These are phyloP conservation scores for Automeris io DNA, from an alignment of 2,888 invertebrate species.

Conservation along the genomic window DNA sequence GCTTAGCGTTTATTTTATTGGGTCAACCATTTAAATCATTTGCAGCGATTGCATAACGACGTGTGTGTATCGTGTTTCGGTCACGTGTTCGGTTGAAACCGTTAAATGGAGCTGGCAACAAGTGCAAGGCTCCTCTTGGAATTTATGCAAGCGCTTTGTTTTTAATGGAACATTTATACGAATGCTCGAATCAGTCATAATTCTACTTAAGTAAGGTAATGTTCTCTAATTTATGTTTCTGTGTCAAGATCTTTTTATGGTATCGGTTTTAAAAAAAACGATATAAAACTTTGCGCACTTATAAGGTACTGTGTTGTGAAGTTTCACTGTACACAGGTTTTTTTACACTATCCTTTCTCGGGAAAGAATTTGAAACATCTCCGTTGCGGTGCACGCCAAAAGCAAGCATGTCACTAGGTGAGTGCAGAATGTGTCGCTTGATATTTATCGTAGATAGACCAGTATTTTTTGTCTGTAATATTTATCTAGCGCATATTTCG, in stretches of 20 bases:
- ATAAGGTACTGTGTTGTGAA: too few relatives aligned
- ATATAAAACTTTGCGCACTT: too few relatives aligned
- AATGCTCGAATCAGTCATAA: too few relatives aligned
- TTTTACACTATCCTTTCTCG: too few relatives aligned
- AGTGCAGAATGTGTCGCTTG: conserved; percentile 7
- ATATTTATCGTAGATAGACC: background rate
- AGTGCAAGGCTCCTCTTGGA: conserved; percentile 19
- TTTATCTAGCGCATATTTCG: background rate
- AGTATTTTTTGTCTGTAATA: background rate
- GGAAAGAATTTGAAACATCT: conserved; percentile 10
- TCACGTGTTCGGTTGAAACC: conserved; percentile 35
- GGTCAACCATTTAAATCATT: conserved; percentile 40
- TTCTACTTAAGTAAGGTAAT: too few relatives aligned
- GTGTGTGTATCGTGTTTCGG: conserved; percentile 34
- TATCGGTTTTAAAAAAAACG: too few relatives aligned
- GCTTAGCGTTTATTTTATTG: conserved; percentile 27
- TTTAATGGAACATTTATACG: conserved; percentile 2
- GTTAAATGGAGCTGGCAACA: conserved; percentile 32
- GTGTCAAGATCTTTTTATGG: too few relatives aligned
- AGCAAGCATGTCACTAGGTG: conserved; percentile 24
- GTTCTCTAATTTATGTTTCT: too few relatives aligned
- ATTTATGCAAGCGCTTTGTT: conserved; percentile 2
- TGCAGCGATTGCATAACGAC: conserved; percentile 32
- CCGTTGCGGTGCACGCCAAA: conserved; percentile 12
- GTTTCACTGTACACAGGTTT: too few relatives aligned